Conservation (phyloP, 2,888 invertebrate species). For the Lydus trimaculatus region DNA sequence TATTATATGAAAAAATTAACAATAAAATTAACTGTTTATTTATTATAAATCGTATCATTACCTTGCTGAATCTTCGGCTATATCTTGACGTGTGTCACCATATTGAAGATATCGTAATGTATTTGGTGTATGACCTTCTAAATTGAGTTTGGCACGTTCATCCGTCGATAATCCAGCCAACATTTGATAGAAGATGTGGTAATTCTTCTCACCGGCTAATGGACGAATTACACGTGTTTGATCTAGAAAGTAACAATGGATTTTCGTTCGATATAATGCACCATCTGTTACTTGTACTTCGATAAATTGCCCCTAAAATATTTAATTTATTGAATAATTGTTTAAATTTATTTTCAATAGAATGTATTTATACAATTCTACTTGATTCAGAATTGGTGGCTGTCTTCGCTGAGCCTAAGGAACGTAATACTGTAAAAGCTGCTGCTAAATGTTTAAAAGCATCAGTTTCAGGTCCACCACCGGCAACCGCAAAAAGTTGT, state of each 20-base stretch:
- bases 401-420: constrained; percentile 91
- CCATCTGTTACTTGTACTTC: constrained; percentile 97
- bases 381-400: constrained; percentile 91
- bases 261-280: constrained; percentile 92
- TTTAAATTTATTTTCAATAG: constrained; percentile 75
- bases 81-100: constrained; percentile 76
- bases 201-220: constrained; percentile 87
- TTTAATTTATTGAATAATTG: constrained; percentile 2
- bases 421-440: constrained; percentile 91
- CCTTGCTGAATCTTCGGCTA: constrained; percentile 72
- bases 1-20: neutral
- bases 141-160: constrained; percentile 84
- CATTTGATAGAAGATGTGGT: constrained; percentile 97
- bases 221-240: constrained; percentile 91
- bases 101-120: constrained; percentile 83
- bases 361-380: constrained; percentile 75
- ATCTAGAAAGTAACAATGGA: constrained; percentile 95
- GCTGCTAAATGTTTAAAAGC: constrained; percentile 96
- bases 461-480: constrained; percentile 94
- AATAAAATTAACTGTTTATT: neutral
- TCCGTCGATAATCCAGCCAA: constrained; percentile 86
- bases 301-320: constrained; percentile 87
- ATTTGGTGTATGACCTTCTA: constrained; percentile 84
- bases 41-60: no score
- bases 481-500: constrained; percentile 92